Conservation (phyloP, 1,140 invertebrate genomes). For the Drosophila bocqueti region DNA sequence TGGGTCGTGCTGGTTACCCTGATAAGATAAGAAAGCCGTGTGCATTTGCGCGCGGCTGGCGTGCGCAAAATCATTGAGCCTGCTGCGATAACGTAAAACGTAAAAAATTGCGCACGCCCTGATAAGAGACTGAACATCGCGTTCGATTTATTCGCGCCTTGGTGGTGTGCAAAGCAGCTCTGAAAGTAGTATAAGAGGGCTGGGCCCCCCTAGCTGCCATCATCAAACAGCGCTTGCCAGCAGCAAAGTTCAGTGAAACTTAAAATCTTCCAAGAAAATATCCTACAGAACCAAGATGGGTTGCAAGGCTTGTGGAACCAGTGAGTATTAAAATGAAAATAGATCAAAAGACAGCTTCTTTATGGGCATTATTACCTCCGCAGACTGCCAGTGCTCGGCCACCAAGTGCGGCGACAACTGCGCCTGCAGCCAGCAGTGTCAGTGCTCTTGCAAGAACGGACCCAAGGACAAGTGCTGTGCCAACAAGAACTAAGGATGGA, state of each 20-base stretch:
- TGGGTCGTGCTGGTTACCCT: conserved; percentile 16
- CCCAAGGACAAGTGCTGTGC: conserved; percentile 69
- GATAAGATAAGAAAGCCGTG: conserved; percentile 67
- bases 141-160: not conserved
- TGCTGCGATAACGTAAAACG: conserved; percentile 26
- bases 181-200: conserved; percentile 46
- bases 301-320: conserved; percentile 72
- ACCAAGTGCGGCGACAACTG: conserved; percentile 73
- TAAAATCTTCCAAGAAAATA: not conserved
- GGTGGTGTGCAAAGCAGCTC: conserved; percentile 52
- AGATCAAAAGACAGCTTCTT: not conserved
- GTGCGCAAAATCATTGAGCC: conserved; percentile 48
- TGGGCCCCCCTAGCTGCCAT: not conserved
- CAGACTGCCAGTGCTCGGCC: conserved; percentile 70
- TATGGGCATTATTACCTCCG: not conserved
- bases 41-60: conserved; percentile 45
- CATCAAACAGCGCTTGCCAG: conserved; percentile 24
- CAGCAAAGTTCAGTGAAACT: conserved; percentile 1
- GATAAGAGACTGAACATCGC: conserved; percentile 22
- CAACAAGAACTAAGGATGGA: conserved; percentile 32
- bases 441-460: conserved; percentile 69
- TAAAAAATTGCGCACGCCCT: conserved; percentile 45
- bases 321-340: conserved; percentile 37
- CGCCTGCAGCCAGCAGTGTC: conserved; percentile 69
- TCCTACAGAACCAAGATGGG: conserved; percentile 47